Conservation (phyloP, 2,888 invertebrate species). For the Macrophya annulata region DNA sequence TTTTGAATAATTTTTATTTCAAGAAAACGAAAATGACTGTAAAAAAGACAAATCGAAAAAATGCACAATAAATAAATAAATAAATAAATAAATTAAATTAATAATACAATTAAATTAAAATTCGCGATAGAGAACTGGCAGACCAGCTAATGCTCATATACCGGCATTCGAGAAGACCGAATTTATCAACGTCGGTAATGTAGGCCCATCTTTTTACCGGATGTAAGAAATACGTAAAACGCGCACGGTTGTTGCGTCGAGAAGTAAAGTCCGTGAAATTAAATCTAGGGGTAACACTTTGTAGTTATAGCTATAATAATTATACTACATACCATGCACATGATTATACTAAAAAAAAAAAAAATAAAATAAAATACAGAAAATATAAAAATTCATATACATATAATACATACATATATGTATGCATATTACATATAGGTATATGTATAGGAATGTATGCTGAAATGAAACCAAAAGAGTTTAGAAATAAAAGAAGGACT, state of each 20-base stretch:
- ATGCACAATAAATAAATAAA: not conserved
- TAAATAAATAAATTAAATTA: not conserved
- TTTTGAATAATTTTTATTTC: too few relatives aligned
- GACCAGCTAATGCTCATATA: constrained; percentile 35
- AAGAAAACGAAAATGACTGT: not conserved
- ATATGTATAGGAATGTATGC: too few relatives aligned
- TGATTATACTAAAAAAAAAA: too few relatives aligned
- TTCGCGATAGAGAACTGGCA: not conserved
- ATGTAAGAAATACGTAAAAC: constrained; percentile 20
- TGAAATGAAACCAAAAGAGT: not conserved
- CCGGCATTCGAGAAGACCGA: constrained; percentile 1
- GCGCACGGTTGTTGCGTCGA: not conserved
- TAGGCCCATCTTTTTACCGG: constrained; percentile 22
- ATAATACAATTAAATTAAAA: not conserved
- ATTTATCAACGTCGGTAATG: constrained; percentile 24
- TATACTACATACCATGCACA: too few relatives aligned
- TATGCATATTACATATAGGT: too few relatives aligned
- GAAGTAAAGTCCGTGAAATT: not conserved
- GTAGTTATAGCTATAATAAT: not conserved
- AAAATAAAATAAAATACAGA: too few relatives aligned
- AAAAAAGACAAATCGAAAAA: not conserved
- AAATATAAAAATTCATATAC: too few relatives aligned
- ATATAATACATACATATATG: too few relatives aligned
- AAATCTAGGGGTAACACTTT: not conserved
- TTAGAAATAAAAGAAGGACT: not conserved